phyloP scores from a whole-genome alignment of 2,888 invertebrate species.

The Trichogramma evanescens region DNA sequence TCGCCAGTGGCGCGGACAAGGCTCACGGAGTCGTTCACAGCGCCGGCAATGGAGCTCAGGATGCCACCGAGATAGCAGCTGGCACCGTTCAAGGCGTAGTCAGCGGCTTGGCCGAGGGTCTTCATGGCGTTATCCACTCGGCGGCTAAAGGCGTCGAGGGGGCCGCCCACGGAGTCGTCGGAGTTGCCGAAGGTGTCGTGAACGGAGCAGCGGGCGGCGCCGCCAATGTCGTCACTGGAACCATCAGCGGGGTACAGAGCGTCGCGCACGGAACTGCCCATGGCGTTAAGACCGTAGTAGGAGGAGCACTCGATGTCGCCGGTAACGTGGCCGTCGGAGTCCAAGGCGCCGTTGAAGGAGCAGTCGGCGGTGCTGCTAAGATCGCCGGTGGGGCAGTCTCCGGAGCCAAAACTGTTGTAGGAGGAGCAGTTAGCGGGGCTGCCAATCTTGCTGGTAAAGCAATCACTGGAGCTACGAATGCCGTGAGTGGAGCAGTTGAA shows the following conservation, averaged over 20 bases:
- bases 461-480: background rate
- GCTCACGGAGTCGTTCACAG: background rate
- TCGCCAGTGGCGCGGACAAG: background rate
- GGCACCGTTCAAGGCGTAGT: background rate
- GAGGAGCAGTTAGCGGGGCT: background rate
- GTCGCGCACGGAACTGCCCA: background rate
- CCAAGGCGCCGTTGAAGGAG: background rate
- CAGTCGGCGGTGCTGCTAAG: background rate
- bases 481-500: background rate
- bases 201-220: background rate
- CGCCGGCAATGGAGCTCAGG: background rate
- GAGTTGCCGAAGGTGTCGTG: background rate
- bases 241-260: background rate
- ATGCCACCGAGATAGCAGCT: background rate
- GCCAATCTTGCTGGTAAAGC: background rate
- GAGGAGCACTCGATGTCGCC: background rate
- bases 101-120: background rate
- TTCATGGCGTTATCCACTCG: background rate
- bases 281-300: background rate
- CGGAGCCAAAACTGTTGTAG: background rate
- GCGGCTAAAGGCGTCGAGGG: background rate
- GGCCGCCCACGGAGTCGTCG: background rate
- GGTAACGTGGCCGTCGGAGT: background rate
- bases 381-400: too few relatives aligned
- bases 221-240: background rate